Conservation (phyloP, 2,113 vertebrate species). For the Oreochromis spilurus region DNA sequence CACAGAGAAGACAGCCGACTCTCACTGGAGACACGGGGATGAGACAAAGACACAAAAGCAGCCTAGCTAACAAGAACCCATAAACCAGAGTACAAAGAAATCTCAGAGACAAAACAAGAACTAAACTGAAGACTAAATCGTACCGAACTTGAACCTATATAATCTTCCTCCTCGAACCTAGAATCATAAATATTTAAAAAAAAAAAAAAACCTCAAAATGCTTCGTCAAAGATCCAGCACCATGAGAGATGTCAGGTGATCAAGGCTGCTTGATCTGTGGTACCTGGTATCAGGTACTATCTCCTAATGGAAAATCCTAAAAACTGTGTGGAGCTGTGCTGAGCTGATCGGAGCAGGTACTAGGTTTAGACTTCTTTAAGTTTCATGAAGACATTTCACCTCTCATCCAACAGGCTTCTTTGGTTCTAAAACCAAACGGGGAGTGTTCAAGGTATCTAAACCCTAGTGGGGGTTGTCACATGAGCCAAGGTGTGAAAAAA, state of each 20-base stretch:
- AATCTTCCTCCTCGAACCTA: background rate
- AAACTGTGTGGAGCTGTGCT: background rate
- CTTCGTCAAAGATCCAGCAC: accelerated
- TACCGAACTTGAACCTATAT: accelerated
- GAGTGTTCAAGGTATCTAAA: background rate
- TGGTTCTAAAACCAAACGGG: background rate
- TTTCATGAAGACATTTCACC: background rate
- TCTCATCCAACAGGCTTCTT: background rate
- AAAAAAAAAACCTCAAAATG: background rate
- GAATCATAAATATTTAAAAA: background rate
- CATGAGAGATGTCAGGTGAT: accelerated
- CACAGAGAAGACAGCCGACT: accelerated
- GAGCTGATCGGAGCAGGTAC: accelerated
- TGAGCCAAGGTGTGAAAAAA: background rate
- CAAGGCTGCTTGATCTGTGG: background rate
- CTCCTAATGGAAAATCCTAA: background rate
- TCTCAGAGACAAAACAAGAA: background rate
- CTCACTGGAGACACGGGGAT: background rate
- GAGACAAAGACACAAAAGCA: background rate
- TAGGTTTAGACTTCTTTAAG: background rate
- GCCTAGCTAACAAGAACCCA: accelerated
- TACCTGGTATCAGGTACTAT: background rate
- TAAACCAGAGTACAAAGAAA: background rate
- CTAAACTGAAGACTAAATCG: background rate
- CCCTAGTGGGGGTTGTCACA: background rate